Evolutionary conservation across 2,888 invertebrate genomes (phyloP).

Genomic region (Pristionchus mayeri): DNA sequence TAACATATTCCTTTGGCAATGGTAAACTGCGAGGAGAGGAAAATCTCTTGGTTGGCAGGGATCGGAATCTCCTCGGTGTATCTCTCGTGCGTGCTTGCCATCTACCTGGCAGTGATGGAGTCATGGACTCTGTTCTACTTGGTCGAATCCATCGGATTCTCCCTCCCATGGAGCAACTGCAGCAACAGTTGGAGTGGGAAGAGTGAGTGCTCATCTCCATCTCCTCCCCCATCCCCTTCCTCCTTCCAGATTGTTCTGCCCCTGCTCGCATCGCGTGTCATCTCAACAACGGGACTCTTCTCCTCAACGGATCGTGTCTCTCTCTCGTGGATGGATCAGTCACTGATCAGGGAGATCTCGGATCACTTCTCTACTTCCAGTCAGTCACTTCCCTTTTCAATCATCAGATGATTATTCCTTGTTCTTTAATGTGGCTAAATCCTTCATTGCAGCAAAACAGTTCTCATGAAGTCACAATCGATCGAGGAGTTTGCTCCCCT

Average conservation of each 20-base stretch:
- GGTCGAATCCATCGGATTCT: slow-evolving; percentile 85
- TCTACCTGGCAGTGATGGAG: slow-evolving; percentile 80
- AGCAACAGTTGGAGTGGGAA: slow-evolving; percentile 88
- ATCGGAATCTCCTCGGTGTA: slow-evolving; percentile 80
- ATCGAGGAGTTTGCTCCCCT: slow-evolving; percentile 74
- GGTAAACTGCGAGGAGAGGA: too few relatives aligned
- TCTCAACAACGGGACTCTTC: slow-evolving; percentile 69
- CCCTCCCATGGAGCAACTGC: slow-evolving; percentile 92
- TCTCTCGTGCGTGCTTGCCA: slow-evolving; percentile 79
- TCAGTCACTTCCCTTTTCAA: slow-evolving; percentile 54
- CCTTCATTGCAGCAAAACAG: slow-evolving; percentile 69
- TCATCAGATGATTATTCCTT: background rate
- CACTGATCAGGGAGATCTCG: slow-evolving; percentile 66
- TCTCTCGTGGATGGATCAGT: slow-evolving; percentile 51
- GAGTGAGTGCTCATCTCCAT: slow-evolving; percentile 56
- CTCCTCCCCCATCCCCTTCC: background rate
- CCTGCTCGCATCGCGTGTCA: slow-evolving; percentile 69
- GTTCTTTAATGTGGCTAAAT: background rate
- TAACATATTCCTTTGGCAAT: background rate
- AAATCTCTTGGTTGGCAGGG: too few relatives aligned
- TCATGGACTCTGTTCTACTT: slow-evolving; percentile 80
- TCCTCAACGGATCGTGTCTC: slow-evolving; percentile 72
- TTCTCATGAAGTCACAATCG: slow-evolving; percentile 71
- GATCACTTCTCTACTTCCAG: slow-evolving; percentile 80
- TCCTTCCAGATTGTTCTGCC: slow-evolving; percentile 67